phyloP scores from a whole-genome alignment of 1,140 invertebrate species.

The Neodiprion lecontei region DNA sequence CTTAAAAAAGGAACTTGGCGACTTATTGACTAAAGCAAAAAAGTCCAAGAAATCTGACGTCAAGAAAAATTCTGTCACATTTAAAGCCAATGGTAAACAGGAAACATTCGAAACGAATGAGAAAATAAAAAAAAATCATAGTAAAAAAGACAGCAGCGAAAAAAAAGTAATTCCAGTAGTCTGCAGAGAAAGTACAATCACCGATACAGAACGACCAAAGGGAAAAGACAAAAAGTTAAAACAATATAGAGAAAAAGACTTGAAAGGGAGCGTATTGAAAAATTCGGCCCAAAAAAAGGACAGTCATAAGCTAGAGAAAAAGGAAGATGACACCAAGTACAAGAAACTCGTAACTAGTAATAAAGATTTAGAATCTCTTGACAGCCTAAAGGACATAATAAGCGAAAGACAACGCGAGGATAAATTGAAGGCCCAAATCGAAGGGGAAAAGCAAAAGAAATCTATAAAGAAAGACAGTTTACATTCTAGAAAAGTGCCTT shows the following conservation, averaged over 20 bases:
- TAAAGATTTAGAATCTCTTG: slow-evolving; percentile 56
- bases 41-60: slow-evolving; percentile 15
- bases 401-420: slow-evolving; percentile 71
- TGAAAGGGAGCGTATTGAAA: slow-evolving; percentile 30
- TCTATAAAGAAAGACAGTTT: slow-evolving; percentile 37
- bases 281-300: slow-evolving; percentile 42
- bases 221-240: slow-evolving; percentile 39
- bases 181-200: slow-evolving; percentile 27
- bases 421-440: slow-evolving; percentile 70
- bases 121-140: slow-evolving; percentile 53
- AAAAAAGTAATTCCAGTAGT: slow-evolving; percentile 30
- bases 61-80: background rate
- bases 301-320: slow-evolving; percentile 41
- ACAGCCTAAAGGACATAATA: slow-evolving; percentile 65
- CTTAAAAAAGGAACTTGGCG: slow-evolving; percentile 47
- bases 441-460: slow-evolving; percentile 63
- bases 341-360: slow-evolving; percentile 47
- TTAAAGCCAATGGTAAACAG: background rate
- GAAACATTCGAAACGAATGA: slow-evolving; percentile 29
- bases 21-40: slow-evolving; percentile 31
- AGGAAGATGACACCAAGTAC: slow-evolving; percentile 25
- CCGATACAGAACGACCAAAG: slow-evolving; percentile 44
- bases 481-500: slow-evolving; percentile 61
- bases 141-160: slow-evolving; percentile 43
- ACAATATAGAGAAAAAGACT: slow-evolving; percentile 35